These are phyloP conservation scores for Rhinichthys osculus DNA, from an alignment of 2,797 vertebrate genomes.

Conservation along the genomic window DNA sequence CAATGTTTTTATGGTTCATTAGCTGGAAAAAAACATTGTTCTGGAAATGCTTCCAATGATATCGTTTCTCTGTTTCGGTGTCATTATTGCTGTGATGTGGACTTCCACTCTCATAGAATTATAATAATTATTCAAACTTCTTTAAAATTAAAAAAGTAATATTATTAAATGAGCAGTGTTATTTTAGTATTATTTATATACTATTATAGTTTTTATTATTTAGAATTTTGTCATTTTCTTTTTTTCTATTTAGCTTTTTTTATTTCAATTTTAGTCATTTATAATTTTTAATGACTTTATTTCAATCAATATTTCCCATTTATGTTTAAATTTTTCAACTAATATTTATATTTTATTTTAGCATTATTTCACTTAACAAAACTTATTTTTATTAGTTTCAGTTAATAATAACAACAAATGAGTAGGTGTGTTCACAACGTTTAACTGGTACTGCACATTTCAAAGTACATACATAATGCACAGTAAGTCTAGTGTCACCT, in stretches of 20 bases:
- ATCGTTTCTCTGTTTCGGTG: too few species aligned
- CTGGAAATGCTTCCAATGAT: not conserved
- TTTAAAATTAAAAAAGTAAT: too few species aligned
- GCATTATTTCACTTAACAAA: not conserved
- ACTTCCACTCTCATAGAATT: too few species aligned
- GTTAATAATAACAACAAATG: not conserved
- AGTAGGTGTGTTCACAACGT: not conserved
- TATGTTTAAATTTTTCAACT: not conserved
- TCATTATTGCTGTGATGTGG: too few species aligned
- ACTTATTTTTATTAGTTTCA: not conserved
- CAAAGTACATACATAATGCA: not conserved
- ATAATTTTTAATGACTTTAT: not conserved
- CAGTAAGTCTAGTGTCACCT: constrained; percentile 73
- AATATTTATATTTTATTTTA: not conserved
- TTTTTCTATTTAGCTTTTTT: not conserved
- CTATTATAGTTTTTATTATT: not conserved
- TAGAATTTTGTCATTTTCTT: not conserved
- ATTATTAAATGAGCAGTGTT: not conserved
- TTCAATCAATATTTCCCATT: not conserved
- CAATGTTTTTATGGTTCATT: too few species aligned
- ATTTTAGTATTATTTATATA: not conserved
- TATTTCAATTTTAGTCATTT: not conserved
- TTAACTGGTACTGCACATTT: not conserved
- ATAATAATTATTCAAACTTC: too few species aligned
- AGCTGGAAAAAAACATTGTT: not conserved